Evolutionary conservation across 1,140 invertebrate species (phyloP).

Genomic region (Danaus plexippus): DNA sequence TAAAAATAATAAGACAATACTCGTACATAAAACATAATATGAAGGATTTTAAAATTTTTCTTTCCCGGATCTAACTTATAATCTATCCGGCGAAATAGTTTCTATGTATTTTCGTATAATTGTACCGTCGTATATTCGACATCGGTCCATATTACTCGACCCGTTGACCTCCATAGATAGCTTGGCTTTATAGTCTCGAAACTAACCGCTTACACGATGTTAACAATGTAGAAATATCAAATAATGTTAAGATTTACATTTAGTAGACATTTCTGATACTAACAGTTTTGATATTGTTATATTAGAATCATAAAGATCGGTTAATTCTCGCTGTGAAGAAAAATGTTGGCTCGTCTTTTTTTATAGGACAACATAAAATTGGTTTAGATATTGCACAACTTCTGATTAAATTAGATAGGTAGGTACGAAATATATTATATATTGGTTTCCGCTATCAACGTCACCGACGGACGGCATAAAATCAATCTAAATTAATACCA

Average conservation of each 20-base stretch:
- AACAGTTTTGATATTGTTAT: slow-evolving; percentile 35
- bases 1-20: slow-evolving; percentile 3
- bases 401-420: slow-evolving; percentile 62
- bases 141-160: slow-evolving; percentile 51
- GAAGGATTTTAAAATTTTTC: too few species aligned
- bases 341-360: slow-evolving; percentile 7
- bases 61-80: too few species aligned
- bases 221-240: slow-evolving; percentile 48
- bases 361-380: slow-evolving; percentile 13
- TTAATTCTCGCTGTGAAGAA: slow-evolving; percentile 5
- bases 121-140: slow-evolving; percentile 49
- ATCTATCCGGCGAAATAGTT: slow-evolving; percentile 19
- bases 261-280: slow-evolving; percentile 35
- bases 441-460: slow-evolving; percentile 18
- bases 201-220: slow-evolving; percentile 46
- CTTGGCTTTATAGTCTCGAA: slow-evolving; percentile 52
- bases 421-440: slow-evolving; percentile 51
- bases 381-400: slow-evolving; percentile 57
- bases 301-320: slow-evolving; percentile 16
- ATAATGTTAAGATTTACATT: slow-evolving; percentile 48
- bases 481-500: too few species aligned
- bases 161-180: slow-evolving; percentile 44
- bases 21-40: not conserved
- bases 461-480: not conserved
- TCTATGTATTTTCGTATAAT: slow-evolving; percentile 66